Evolutionary conservation across 2,888 invertebrate species (phyloP), one percentile per base, ranked within the genome.

Genomic region (Netelia inedita): DNA sequence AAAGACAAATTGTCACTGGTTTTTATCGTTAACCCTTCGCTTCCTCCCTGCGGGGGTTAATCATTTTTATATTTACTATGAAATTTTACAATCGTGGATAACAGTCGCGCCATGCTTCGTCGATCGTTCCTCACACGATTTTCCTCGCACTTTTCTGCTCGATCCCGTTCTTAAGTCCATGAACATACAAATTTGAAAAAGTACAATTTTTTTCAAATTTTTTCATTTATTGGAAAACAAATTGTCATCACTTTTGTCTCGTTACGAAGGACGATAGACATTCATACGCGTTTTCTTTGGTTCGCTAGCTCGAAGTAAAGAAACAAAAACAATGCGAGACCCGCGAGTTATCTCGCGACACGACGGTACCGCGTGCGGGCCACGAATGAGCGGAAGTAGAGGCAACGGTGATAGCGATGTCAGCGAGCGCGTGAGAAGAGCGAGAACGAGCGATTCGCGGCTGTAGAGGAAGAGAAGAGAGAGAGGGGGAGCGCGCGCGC

Each of bases 291-390:
- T 53, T n/a, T 21, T 21, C 8, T 14, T 57, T 57, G 35, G 3
- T 23, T 55, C 66, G 35, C 16, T 5, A 1, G 8, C 0, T 6
- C 10, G 8, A 53, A 21, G 43, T 19, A 65, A 59, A n/a, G 19
- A 50, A 68, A 55, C 6, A 3, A 43, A 68, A 9, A 50, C 43
- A 10, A 28, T 68, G 61, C 59, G 65, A 53, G 35, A 35, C 41
- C 76, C 28, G 66, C 28, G 78, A 55, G 50, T 71, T 72, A 11
- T 46, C 28, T 11, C 16, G 50, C 53, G 53, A 86, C 80, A 88
- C 88, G 88, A 86, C 87, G 82, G 85, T 80, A 57, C 84, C 89
- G 88, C 91, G 89, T 86, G 89, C 89, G 89, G 87, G 86, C 88
- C 88, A 82, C 89, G 90, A 91, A 86, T 91, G 90, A 82, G 73